Evolutionary conservation across 2,888 invertebrate genomes (phyloP).

Genomic region (Monochamus alternatus): DNA sequence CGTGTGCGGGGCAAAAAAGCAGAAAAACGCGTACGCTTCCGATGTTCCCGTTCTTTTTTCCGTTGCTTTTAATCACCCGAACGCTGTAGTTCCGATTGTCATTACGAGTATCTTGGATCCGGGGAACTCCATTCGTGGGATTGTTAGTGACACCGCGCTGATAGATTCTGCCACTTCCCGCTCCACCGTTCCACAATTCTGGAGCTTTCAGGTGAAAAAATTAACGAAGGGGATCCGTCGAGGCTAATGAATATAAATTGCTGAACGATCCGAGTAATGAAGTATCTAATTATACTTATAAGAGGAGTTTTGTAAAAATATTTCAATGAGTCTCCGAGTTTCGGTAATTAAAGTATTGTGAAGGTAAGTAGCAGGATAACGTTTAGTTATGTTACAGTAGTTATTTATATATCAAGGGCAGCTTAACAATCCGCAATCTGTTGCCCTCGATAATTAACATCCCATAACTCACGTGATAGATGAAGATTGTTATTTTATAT

Average conservation of each 20-base stretch:
- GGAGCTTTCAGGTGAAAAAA: slow-evolving; percentile 32
- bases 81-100: slow-evolving; percentile 37
- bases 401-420: too few species aligned
- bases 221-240: slow-evolving; percentile 10
- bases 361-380: too few species aligned
- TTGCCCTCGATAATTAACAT: too few species aligned
- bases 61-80: slow-evolving; percentile 35
- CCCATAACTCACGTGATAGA: too few species aligned
- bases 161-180: slow-evolving; percentile 36
- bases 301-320: background rate
- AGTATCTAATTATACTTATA: slow-evolving; percentile 12
- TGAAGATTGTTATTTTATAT: too few species aligned
- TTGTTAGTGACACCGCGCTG: slow-evolving; percentile 29
- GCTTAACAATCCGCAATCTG: too few species aligned
- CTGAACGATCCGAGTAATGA: slow-evolving; percentile 10
- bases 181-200: slow-evolving; percentile 6
- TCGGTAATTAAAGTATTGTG: too few species aligned
- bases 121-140: slow-evolving; percentile 21
- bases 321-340: background rate
- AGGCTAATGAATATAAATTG: slow-evolving; percentile 33
- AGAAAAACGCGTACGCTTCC: slow-evolving; percentile 16
- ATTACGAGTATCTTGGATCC: slow-evolving; percentile 31
- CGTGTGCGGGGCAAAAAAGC: slow-evolving; percentile 12
- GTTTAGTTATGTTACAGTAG: too few species aligned
- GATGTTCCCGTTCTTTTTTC: slow-evolving; percentile 35